These are phyloP conservation scores for Spatula versicolor DNA, from an alignment of 2,797 vertebrate genomes.

Conservation along the genomic window DNA sequence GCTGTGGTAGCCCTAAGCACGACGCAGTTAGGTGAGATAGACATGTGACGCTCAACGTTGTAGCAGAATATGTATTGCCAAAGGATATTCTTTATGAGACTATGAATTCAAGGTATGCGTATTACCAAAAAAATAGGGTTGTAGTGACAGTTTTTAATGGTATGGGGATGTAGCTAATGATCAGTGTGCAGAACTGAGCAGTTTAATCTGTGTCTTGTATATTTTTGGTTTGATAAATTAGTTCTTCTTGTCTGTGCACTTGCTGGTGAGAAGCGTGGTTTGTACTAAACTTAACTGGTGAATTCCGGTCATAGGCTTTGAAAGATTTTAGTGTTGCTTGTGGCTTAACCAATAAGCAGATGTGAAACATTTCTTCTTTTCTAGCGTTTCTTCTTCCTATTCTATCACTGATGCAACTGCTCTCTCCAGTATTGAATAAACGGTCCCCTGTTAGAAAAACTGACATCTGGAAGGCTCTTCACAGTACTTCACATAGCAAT, in stretches of 20 bases:
- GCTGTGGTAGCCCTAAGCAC: background rate
- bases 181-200: background rate
- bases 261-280: background rate
- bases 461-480: slow-evolving; percentile 66
- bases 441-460: slow-evolving; percentile 53
- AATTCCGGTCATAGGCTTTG: background rate
- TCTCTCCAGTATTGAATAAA: slow-evolving; percentile 44
- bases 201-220: background rate
- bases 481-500: slow-evolving; percentile 56
- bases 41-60: background rate
- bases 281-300: background rate
- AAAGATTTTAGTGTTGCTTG: slow-evolving; percentile 11
- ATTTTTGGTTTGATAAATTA: background rate
- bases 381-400: background rate
- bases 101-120: background rate
- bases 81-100: background rate
- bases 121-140: background rate
- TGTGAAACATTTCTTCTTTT: background rate
- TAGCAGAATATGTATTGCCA: background rate
- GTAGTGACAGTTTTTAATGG: background rate
- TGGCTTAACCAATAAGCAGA: background rate
- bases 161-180: background rate
- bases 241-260: background rate
- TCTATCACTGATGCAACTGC: slow-evolving; percentile 1
- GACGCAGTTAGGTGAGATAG: background rate